A percentile compares a stretch with the other conserved stretches of the same genome.
Evolutionary conservation across 1,140 invertebrate species (phyloP).

Genomic region (Eriocheir sinensis): DNA sequence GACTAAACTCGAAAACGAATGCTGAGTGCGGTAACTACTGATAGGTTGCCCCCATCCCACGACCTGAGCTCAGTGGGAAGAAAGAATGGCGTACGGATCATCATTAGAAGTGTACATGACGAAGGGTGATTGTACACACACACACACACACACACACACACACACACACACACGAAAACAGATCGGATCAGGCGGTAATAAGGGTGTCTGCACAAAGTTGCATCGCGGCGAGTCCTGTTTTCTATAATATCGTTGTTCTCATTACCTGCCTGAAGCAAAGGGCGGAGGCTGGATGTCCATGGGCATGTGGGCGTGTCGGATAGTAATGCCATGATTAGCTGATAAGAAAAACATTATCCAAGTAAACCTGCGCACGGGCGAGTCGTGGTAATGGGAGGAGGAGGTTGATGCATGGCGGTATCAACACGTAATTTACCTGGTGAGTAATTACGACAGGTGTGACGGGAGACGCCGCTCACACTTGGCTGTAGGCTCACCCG

Average conservation of each 20-base stretch:
- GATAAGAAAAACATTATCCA: conserved; percentile 23
- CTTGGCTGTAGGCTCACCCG: neutral
- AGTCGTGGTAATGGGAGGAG: neutral
- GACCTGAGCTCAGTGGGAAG: too few relatives aligned
- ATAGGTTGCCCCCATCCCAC: too few relatives aligned
- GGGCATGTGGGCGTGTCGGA: conserved; percentile 28
- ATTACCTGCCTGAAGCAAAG: neutral
- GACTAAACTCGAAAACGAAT: too few relatives aligned
- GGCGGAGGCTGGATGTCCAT: neutral
- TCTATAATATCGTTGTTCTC: conserved; percentile 19
- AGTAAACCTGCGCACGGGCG: neutral
- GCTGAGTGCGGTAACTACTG: too few relatives aligned
- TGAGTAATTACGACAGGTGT: conserved; percentile 24
- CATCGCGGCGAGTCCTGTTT: neutral
- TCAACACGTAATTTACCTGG: conserved; percentile 15
- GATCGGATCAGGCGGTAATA: neutral
- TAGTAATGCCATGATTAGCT: conserved; percentile 26
- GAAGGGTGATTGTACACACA: too few relatives aligned
- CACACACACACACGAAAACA: neutral
- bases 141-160: too few relatives aligned
- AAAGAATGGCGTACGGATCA: neutral
- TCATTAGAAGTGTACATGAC: neutral
- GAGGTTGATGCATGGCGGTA: neutral
- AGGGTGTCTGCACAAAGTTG: neutral
- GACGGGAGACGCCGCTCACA: neutral